Base-by-base conservation (phyloP, 2,797 vertebrate genomes). In the Coendou prehensilis region DNA sequence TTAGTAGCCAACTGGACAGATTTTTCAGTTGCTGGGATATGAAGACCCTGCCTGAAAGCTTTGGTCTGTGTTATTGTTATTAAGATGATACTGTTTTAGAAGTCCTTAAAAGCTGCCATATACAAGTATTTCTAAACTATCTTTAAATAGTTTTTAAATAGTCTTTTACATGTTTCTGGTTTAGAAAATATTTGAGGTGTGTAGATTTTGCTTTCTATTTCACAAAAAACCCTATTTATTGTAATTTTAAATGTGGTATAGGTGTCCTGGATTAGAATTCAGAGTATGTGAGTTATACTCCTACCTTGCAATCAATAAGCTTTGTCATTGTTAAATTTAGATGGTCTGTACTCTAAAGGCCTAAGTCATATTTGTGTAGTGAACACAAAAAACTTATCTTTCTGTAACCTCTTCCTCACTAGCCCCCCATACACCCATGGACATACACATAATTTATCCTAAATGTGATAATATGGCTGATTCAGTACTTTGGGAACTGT, bases 291-390 rank as follows among this genome's bases (percentile, higher is more conserved):
- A 28, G 1, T 78, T 47, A 45, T 63, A 67, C 26, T 73, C 22
- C 33, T 5, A 64, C 1, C 33, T 57, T 84, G 3, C 22, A 33
- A 54, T 78, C 33, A 33, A 2, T 75, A 13, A 33, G 4, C 37
- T 93, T 52, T 90, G 41, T 87, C 47, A 84, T 50, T 41, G 33
- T 28, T 71, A 79, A 82, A 17, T 41, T 73, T 59, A 79, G 95
- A 17, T n/a, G 59, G 9, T 30, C 41, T 87, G 63, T 41, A 9
- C 5, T 89, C 8, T 97, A 23, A 76, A 47, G 56, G 26, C 52
- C 28, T 47, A 50, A n/a, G 5, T 61, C 84, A 81, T 75, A 63
- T 63, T 59, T 92, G 20, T 50, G 26, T 64, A 76, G n/a, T 76
- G 3, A 47, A 76, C 2, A 1, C 4, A 54, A 50, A 54, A 54